Evolutionary conservation across 30 jellyfish, hydroid and myxozoan species (phyloP), one percentile per base, ranked within the genome.

Genomic region (Turritopsis dohrnii): DNA sequence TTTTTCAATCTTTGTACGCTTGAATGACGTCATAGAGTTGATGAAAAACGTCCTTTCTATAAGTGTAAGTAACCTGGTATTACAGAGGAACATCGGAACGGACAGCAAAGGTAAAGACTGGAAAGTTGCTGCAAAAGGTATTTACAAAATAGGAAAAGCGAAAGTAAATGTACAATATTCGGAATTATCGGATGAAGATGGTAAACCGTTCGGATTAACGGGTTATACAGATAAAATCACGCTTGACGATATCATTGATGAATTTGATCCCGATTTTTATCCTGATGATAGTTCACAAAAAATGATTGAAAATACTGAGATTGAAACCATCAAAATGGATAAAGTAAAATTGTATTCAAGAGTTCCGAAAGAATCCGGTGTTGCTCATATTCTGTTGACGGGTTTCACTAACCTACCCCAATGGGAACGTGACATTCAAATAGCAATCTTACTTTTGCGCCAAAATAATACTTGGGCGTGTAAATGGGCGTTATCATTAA

Each of bases 281-380:
- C 96, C 97, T 0, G 72, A 81, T 41, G 84, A 83, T 27, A 94
- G 83, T 4, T 76, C 95, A 65, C 87, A 84, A 69, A 87, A 81
- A 52, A 94, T 94, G 99, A 74, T 94, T 22, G 97, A 87, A 69
- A 94, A 94, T 73, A 94, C 97, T 20, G 99, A 94, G 72, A 86
- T 89, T 1, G 86, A 84, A 1, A 90, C 83, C 71, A 72, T 94
- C 65, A 89, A 80, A 16, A 52, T 94, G 65, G 88, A 87, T 1
- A 75, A 89, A 26, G 99, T 89, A 71, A 89, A 77, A 53, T 76
- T 94, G 41, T 94, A 89, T 81, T 94, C 99, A 21, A 92, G 99
- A 24, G 91, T 94, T 72, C 87, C 96, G 52, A 31, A 90, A 65
- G 79, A 87, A 54, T 86, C 89, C 82, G 89, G 89, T n/a, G 90